Evolutionary conservation across 2,797 vertebrate species (phyloP).

Genomic region (Trachops cirrhosus): DNA sequence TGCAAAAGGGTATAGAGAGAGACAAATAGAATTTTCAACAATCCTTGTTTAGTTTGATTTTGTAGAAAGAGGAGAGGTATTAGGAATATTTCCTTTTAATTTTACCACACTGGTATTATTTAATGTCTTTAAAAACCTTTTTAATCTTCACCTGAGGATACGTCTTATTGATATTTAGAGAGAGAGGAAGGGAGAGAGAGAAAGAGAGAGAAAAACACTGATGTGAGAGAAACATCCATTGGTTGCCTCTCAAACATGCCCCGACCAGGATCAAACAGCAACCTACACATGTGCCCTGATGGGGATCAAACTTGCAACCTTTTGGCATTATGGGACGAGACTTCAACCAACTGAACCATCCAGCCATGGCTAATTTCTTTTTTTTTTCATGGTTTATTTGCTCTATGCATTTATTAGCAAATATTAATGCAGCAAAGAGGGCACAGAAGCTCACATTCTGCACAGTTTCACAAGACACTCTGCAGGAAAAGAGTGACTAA

Average conservation of each 20-base stretch:
- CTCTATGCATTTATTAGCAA: slow-evolving; percentile 68
- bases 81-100: neutral
- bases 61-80: neutral
- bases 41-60: neutral
- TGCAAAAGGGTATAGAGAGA: neutral
- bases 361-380: no score
- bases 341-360: no score
- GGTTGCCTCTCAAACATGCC: no score
- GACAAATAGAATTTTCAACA: neutral
- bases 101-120: neutral
- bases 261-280: no score
- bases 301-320: no score
- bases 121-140: neutral
- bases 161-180: neutral
- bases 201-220: no score
- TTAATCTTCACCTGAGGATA: neutral
- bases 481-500: slow-evolving; percentile 8
- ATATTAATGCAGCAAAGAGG: slow-evolving; percentile 48
- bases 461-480: slow-evolving; percentile 58
- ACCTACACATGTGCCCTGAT: no score
- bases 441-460: slow-evolving; percentile 57
- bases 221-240: no score
- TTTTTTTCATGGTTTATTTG: slow-evolving; percentile 10
- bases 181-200: neutral
- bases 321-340: no score